Base-by-base conservation (phyloP, 2,113 vertebrate species). In the Steatornis caripensis region DNA sequence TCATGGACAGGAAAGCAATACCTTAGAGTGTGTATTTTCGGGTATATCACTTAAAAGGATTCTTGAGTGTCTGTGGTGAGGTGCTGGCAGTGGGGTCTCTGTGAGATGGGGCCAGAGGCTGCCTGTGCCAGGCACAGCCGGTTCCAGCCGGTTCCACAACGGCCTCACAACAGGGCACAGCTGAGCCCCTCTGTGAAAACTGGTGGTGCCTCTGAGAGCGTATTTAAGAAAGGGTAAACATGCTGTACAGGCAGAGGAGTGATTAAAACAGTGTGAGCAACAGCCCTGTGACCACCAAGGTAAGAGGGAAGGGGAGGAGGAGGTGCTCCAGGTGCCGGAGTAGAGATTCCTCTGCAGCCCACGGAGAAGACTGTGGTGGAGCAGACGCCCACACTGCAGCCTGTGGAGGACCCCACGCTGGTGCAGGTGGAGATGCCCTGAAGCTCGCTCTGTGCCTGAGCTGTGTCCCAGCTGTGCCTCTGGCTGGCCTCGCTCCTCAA, bases 181-280 rank as follows among this genome's bases (percentile, higher is more conserved):
- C 32, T 10, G 27, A 74, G 27, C 19, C 53, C 11, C 4, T 16
- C 27, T 1, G 18, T 15, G 17, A 32, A 15, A 23, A 23, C 8
- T 4, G 11, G 7, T 11, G 16, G 9, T 3, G 2, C 11, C 26
- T 55, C 26, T 32, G 22, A 34, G 4, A 65, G 11, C 1, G 0
- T 18, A 6, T 32, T 32, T 43, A 18, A 27, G 54, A 51, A 68
- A 43, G 36, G 26, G 10, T 13, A 22, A 32, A 55, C 18, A 19
- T 32, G 24, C 10, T 29, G 9, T 23, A 26, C 3, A 12, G 17
- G 32, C 26, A 27, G 21, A 81, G 26, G 12, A 64, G 9, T 4
- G 20, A 55, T 18, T 12, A 26, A 57, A 71, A 39, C 18, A 21
- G 7, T 12, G 21, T 22, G 43, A 36, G n/a, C 20, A 55, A 18